Percentiles rank a stretch among this genome's conserved stretches.
These are phyloP conservation scores for Eulithis prunata DNA, from an alignment of 2,888 invertebrate species.

Conservation along the genomic window DNA sequence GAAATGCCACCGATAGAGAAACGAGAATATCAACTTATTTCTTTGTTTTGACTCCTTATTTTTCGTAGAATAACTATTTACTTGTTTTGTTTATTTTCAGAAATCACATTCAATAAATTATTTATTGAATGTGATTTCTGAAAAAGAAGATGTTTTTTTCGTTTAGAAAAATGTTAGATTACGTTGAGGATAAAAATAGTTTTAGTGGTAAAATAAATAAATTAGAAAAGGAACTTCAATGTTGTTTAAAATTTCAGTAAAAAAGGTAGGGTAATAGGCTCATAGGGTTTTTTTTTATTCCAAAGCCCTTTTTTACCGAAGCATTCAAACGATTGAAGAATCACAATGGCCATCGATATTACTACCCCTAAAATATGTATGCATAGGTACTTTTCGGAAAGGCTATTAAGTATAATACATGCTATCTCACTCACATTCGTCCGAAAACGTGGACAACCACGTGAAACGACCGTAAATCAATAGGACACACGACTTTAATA, in stretches of 20 bases:
- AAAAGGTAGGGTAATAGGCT: too few species aligned
- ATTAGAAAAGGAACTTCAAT: too few species aligned
- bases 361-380: constrained; percentile 14
- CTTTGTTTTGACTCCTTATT: constrained; percentile 17
- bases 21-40: constrained; percentile 21
- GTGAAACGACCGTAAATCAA: constrained; percentile 40
- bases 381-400: constrained; percentile 17
- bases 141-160: too few species aligned
- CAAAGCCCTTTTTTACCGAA: neutral
- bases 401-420: neutral
- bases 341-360: constrained; percentile 11
- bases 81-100: too few species aligned
- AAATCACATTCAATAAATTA: too few species aligned
- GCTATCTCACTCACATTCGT: constrained; percentile 25
- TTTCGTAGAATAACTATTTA: constrained; percentile 3
- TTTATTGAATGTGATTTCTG: too few species aligned
- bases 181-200: constrained; percentile 6
- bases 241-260: too few species aligned
- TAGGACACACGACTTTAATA: constrained; percentile 41
- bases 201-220: neutral
- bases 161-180: neutral
- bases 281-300: neutral
- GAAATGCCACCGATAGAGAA: constrained; percentile 11
- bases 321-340: constrained; percentile 14
- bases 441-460: constrained; percentile 26